Conservation (phyloP, 2,113 vertebrate species). For the Psilopsiagon aymara region DNA sequence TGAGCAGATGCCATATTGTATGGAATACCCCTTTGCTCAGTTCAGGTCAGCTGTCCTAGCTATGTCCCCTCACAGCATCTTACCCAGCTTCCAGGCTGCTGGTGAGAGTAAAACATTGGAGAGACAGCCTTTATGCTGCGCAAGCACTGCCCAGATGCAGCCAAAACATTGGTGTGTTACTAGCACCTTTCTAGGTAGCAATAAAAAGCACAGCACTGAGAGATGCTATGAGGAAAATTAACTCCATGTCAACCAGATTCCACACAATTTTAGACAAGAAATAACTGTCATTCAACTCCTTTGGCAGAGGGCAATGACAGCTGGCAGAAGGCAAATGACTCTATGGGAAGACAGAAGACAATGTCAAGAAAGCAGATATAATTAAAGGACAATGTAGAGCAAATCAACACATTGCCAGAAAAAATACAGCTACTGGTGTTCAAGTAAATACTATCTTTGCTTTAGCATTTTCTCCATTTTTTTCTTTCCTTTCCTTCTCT, state of each 20-base stretch:
- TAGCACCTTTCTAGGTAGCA: neutral
- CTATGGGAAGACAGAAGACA: constrained; percentile 1
- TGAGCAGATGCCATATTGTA: neutral
- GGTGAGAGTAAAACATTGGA: neutral
- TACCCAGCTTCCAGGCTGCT: neutral
- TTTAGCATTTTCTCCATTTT: neutral
- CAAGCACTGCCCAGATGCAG: neutral
- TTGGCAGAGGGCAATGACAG: neutral
- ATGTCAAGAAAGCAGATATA: neutral
- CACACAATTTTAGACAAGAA: neutral
- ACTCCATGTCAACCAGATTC: neutral
- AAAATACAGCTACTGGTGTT: constrained; percentile 2
- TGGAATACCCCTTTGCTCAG: neutral
- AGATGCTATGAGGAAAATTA: neutral
- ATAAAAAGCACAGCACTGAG: neutral
- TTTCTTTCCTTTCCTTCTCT: neutral
- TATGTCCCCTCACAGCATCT: neutral
- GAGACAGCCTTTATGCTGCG: neutral
- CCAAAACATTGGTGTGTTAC: neutral
- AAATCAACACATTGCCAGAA: neutral
- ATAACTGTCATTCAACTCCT: neutral
- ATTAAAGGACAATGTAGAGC: neutral
- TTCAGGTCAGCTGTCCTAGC: neutral
- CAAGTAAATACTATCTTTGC: neutral
- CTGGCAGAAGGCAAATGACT: constrained; percentile 17